A percentile compares a stretch with the other conserved stretches of the same genome.
Conservation (phyloP, 2,888 invertebrate genomes). For the Marronus borbonicus region DNA sequence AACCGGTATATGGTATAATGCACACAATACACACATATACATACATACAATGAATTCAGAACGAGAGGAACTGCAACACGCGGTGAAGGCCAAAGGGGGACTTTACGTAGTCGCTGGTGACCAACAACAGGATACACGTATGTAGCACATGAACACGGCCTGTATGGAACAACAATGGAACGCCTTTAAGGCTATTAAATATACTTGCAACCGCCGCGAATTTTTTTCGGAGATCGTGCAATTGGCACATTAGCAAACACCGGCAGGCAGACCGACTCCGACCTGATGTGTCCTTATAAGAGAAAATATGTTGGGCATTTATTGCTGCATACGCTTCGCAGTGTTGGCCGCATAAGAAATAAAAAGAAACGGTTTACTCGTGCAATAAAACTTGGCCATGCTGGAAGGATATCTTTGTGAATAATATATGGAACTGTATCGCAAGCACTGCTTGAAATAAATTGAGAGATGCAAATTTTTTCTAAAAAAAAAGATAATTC, state of each 20-base stretch:
- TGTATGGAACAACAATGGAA: slow-evolving; percentile 41
- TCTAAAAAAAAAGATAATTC: no score
- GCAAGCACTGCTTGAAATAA: not conserved
- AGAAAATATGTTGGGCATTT: slow-evolving; percentile 39
- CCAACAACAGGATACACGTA: slow-evolving; percentile 42
- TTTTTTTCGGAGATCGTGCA: slow-evolving; percentile 50
- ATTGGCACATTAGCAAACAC: slow-evolving; percentile 59
- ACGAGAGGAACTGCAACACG: slow-evolving; percentile 10
- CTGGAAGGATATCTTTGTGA: not conserved
- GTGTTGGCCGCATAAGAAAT: slow-evolving; percentile 4
- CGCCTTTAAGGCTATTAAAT: slow-evolving; percentile 44
- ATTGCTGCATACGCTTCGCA: slow-evolving; percentile 29
- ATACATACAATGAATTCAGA: slow-evolving; percentile 27
- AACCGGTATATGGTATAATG: slow-evolving; percentile 32
- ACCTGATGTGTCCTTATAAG: slow-evolving; percentile 49
- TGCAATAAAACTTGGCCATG: not conserved
- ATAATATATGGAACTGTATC: not conserved
- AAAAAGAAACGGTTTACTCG: not conserved
- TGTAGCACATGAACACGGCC: slow-evolving; percentile 34
- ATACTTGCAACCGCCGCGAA: slow-evolving; percentile 27
- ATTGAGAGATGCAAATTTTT: not conserved
- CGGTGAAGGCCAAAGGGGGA: slow-evolving; percentile 12
- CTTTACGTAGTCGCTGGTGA: slow-evolving; percentile 15
- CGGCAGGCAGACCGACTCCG: slow-evolving; percentile 46
- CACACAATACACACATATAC: slow-evolving; percentile 17